phyloP scores from a whole-genome alignment of 2,113 vertebrate species.

The Capricornis sumatraensis region DNA sequence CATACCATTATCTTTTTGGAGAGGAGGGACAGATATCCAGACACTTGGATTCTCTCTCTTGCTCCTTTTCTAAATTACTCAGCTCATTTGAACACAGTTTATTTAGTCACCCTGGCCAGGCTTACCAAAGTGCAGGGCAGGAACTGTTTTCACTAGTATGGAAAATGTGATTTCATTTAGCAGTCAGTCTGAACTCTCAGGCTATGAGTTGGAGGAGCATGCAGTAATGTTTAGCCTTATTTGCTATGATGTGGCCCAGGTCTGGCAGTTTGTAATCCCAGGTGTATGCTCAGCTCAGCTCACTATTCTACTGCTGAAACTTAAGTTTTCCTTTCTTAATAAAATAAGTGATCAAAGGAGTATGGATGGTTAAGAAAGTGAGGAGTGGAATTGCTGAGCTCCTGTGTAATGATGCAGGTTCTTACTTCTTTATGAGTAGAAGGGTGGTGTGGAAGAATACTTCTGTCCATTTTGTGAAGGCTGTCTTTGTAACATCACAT shows the following conservation, averaged over 20 bases:
- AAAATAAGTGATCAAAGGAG: background rate
- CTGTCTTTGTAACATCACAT: background rate
- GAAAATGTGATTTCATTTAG: constrained; percentile 14
- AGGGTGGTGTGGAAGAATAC: background rate
- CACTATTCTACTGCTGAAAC: background rate
- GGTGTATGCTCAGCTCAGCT: background rate
- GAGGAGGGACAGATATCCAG: background rate
- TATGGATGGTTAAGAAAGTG: background rate
- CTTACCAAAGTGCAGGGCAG: background rate
- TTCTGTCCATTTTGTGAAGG: background rate
- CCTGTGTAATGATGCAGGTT: background rate
- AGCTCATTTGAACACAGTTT: background rate
- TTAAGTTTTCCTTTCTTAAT: background rate
- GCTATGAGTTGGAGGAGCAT: background rate
- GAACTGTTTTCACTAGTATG: background rate
- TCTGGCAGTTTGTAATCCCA: background rate
- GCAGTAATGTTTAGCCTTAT: background rate
- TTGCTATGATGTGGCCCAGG: background rate
- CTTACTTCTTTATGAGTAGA: background rate
- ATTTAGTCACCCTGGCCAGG: background rate
- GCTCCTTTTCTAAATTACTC: background rate
- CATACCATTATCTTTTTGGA: background rate
- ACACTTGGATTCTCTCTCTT: background rate
- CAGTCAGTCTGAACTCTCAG: background rate
- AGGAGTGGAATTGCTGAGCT: background rate